Evolutionary conservation across 23 tunicate genomes (phyloP).

Genomic region (Styela plicata): DNA sequence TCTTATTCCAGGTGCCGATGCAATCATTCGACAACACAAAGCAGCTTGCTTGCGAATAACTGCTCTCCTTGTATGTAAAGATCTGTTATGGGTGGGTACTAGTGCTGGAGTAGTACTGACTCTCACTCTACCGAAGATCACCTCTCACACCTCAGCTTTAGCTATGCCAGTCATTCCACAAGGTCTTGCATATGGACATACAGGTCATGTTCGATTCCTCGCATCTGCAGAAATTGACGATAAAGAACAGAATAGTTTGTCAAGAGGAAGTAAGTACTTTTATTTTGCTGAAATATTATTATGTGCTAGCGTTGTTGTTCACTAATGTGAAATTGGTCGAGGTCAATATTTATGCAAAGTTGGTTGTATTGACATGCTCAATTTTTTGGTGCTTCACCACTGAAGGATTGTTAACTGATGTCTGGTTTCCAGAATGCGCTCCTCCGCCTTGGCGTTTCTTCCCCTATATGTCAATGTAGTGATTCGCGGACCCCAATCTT

Average conservation of each 20-base stretch:
- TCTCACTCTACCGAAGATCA: slow-evolving; percentile 63
- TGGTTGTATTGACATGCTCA: too few species aligned
- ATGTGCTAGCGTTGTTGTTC: too few species aligned
- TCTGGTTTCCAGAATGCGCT: too few species aligned
- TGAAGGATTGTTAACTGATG: too few species aligned
- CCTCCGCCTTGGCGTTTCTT: too few species aligned
- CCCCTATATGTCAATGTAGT: too few species aligned
- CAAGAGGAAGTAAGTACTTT: slow-evolving; percentile 26
- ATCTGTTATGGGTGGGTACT: slow-evolving; percentile 89
- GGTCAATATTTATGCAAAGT: too few species aligned
- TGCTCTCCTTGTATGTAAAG: slow-evolving; percentile 77
- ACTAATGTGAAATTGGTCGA: too few species aligned
- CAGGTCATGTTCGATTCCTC: slow-evolving; percentile 89
- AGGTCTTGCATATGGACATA: slow-evolving; percentile 91
- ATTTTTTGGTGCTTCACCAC: too few species aligned
- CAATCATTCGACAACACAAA: slow-evolving; percentile 94
- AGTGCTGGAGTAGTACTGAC: slow-evolving; percentile 92
- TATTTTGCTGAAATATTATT: too few species aligned
- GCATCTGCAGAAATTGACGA: slow-evolving; percentile 54
- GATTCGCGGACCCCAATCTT: too few species aligned
- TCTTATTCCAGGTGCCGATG: slow-evolving; percentile 68
- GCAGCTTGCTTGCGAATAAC: slow-evolving; percentile 94
- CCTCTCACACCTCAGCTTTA: slow-evolving; percentile 40
- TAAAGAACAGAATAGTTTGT: slow-evolving; percentile 29
- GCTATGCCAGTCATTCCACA: slow-evolving; percentile 74